A percentile compares a stretch with the other conserved stretches of the same genome.
Conservation (phyloP, 2,797 vertebrate genomes). For the Tangara arthus region DNA sequence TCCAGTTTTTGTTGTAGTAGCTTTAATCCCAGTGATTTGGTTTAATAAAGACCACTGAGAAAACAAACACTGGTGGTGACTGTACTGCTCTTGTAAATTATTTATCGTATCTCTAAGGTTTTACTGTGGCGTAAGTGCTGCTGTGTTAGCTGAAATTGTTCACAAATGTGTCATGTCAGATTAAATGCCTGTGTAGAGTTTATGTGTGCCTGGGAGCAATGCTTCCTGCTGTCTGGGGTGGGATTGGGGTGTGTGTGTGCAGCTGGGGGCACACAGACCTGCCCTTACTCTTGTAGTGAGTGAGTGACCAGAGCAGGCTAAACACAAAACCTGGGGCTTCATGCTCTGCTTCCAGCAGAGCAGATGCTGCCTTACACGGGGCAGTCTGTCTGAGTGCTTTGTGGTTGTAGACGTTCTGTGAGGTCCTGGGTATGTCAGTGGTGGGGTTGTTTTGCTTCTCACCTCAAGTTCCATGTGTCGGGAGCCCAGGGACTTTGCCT, state of each 20-base stretch:
- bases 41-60: conserved; percentile 60
- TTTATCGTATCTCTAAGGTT: conserved; percentile 38
- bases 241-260: background rate
- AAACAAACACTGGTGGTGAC: conserved; percentile 55
- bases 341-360: accelerated
- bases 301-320: background rate
- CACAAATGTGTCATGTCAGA: conserved; percentile 8
- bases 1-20: conserved; percentile 54
- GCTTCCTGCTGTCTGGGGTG: background rate
- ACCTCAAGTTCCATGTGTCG: accelerated
- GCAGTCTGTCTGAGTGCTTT: background rate
- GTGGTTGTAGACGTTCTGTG: accelerated
- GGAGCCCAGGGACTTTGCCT: background rate
- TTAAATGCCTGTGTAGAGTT: background rate
- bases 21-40: conserved; percentile 46
- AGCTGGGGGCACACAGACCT: background rate
- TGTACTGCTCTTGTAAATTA: conserved; percentile 28
- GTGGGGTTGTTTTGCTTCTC: background rate
- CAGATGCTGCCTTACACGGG: background rate
- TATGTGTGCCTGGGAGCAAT: background rate
- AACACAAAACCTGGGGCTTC: background rate
- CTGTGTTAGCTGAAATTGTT: conserved; percentile 30
- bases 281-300: background rate
- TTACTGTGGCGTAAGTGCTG: conserved; percentile 2
- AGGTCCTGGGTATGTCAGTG: accelerated